Evolutionary conservation across 2,113 vertebrate genomes (phyloP).

Genomic region (Origma solitaria): DNA sequence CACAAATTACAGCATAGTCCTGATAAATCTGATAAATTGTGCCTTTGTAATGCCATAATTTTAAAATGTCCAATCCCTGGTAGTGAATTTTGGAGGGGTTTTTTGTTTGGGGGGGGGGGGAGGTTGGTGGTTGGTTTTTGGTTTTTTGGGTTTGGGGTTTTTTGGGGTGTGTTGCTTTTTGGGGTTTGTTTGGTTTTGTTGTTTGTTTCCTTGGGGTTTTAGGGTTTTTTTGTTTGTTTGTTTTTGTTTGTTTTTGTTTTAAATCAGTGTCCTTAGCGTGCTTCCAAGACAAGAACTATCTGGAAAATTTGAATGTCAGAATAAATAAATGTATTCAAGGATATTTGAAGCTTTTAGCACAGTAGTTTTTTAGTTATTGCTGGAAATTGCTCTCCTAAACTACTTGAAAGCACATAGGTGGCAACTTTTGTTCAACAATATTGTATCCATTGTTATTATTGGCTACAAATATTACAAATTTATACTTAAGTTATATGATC

Average conservation of each 20-base stretch:
- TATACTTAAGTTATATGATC: not conserved
- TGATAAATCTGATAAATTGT: not conserved
- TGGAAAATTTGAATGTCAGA: not conserved
- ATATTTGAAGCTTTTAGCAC: not conserved
- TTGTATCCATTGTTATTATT: not conserved
- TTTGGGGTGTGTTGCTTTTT: too few relatives aligned
- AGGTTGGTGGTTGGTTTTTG: not conserved
- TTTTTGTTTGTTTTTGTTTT: not conserved
- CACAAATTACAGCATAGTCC: not conserved
- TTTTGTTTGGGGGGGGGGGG: not conserved
- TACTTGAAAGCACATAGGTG: not conserved
- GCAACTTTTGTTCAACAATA: not conserved
- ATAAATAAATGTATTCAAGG: not conserved
- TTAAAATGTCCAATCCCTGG: not conserved
- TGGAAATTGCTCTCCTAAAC: not conserved
- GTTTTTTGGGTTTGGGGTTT: too few relatives aligned
- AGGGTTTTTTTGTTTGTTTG: too few relatives aligned
- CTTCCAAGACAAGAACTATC: not conserved
- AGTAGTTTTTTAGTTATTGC: not conserved
- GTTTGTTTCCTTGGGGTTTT: not conserved
- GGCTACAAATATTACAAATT: not conserved
- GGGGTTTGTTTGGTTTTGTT: not conserved
- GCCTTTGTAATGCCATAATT: not conserved
- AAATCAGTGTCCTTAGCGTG: not conserved
- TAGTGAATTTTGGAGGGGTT: not conserved